Base-by-base conservation (phyloP, 2,888 invertebrate species). In the Maniola hyperantus region DNA sequence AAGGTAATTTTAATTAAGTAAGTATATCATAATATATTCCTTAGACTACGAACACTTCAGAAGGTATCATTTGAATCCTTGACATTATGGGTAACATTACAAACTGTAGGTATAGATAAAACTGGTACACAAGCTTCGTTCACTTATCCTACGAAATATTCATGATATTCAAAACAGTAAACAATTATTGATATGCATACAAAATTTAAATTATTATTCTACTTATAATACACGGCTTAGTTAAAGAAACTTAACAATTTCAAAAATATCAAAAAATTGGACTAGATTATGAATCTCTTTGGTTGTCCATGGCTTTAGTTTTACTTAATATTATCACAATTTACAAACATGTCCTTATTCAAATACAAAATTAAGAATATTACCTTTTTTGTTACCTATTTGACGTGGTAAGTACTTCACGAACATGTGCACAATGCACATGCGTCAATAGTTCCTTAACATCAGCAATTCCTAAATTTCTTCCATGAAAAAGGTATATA, bases 21-120 rank as follows among this genome's bases (percentile, higher is more conserved):
- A 26, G 26, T 26, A 26, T n/a, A n/a, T n/a, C n/a, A n/a, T n/a
- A 26, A 4, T 36, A 54, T 18, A 55, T 20, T 20, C 5, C 55
- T 46, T 68, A 66, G 11, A 18, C 51, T 66, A 66, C 36, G 61
- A 70, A 70, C 70, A 70, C 68, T 63, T 70, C 26, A 18, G 13
- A 48, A 69, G 60, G 59, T 64, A 39, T 57, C 36, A 48, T 58
- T 55, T 62, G 11, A 53, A 6, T 42, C 42, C 33, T 15, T 20
- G 10, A 39, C 13, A 36, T n/a, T n/a, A 39, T 61, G 60, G 60
- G 15, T 50, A 50, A 50, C 50, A 20, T 50, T 18, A n/a, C 20
- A 20, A 36, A 36, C 8, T 15, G 26, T 11, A 13, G 7, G 8
- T 36, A 36, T n/a, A n/a, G n/a, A 39, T 10, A 10, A 34, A 48